These are phyloP conservation scores for Anthophora plumipes DNA, from an alignment of 2,888 invertebrate genomes.

Conservation along the genomic window DNA sequence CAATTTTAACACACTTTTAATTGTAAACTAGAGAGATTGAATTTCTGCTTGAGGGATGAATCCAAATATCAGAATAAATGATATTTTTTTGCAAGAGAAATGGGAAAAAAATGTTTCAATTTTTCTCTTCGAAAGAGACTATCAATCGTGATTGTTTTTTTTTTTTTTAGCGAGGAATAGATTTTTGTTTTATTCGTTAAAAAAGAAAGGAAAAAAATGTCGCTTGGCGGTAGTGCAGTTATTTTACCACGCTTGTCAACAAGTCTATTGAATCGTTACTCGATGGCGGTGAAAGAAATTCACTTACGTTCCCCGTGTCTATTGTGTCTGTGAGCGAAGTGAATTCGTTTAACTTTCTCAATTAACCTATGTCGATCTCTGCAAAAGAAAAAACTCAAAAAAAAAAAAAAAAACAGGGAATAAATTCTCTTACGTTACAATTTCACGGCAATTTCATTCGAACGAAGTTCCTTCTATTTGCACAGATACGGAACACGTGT, in stretches of 20 bases:
- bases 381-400: background rate
- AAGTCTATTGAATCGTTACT: background rate
- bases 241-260: background rate
- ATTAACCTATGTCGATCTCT: background rate
- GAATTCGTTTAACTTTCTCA: background rate
- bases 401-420: background rate
- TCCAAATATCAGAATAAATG: too few species aligned
- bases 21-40: too few species aligned
- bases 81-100: too few species aligned
- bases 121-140: too few species aligned
- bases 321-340: background rate
- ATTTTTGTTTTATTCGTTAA: background rate
- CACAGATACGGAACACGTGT: background rate
- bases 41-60: too few species aligned
- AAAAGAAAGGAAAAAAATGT: background rate
- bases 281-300: background rate
- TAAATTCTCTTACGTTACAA: background rate
- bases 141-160: background rate
- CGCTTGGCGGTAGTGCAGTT: background rate
- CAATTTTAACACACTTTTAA: too few species aligned
- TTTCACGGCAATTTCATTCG: background rate
- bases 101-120: too few species aligned
- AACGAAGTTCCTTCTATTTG: background rate
- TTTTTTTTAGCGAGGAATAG: background rate
- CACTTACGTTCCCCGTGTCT: background rate